Conservation (phyloP, 1,140 invertebrate species). For the Megathymus violae region DNA sequence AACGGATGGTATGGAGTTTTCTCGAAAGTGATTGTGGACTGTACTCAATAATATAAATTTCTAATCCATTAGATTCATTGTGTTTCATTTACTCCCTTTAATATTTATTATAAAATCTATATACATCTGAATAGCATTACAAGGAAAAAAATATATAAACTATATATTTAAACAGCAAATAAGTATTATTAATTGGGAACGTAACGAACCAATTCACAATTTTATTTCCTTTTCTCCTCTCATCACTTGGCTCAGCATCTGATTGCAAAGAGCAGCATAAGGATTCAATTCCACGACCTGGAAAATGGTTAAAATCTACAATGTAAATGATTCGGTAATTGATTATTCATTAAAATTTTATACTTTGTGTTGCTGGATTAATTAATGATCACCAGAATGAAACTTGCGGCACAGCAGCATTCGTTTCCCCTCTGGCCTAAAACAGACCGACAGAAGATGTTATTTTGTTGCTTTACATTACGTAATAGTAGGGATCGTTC, state of each 20-base stretch:
- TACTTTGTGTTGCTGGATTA: too few species aligned
- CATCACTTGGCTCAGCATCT: conserved; percentile 90
- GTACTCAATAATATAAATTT: conserved; percentile 82
- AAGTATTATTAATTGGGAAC: too few species aligned
- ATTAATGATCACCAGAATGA: too few species aligned
- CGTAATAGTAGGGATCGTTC: too few species aligned
- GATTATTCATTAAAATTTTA: too few species aligned
- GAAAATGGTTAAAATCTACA: conserved; percentile 49
- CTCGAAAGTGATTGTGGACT: conserved; percentile 73
- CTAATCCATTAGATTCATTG: conserved; percentile 77
- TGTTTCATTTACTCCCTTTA: conserved; percentile 57
- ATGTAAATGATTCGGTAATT: too few species aligned
- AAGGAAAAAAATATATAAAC: neutral
- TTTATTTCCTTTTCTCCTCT: conserved; percentile 69
- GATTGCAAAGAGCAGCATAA: conserved; percentile 95
- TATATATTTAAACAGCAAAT: neutral
- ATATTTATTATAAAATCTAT: too few species aligned
- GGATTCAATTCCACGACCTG: conserved; percentile 92
- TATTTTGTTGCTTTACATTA: too few species aligned
- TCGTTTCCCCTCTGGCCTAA: too few species aligned
- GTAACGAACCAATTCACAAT: too few species aligned
- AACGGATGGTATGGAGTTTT: conserved; percentile 56
- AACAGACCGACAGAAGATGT: too few species aligned
- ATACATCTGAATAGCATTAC: neutral
- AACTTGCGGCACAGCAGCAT: too few species aligned